phyloP scores from a whole-genome alignment of 2,888 invertebrate species.

The Vanessa cardui region DNA sequence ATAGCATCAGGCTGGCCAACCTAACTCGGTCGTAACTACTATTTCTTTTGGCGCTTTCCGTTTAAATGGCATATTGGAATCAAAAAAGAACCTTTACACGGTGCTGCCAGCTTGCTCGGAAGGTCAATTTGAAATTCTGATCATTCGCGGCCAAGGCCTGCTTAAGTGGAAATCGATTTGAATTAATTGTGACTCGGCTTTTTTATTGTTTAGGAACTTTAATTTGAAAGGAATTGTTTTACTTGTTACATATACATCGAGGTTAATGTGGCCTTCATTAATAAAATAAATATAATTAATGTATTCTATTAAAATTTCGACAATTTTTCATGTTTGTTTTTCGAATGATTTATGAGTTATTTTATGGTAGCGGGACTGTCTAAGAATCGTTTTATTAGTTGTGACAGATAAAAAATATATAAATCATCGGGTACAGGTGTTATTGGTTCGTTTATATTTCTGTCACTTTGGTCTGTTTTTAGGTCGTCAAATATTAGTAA shows the following conservation, averaged over 20 bases:
- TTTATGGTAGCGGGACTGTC: constrained; percentile 13
- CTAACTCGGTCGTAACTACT: constrained; percentile 75
- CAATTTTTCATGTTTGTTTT: constrained; percentile 13
- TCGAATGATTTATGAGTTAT: constrained; percentile 19
- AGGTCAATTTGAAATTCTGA: constrained; percentile 80
- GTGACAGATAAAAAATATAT: constrained; percentile 21
- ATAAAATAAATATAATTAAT: constrained; percentile 31
- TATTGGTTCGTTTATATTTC: background rate
- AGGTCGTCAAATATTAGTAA: constrained; percentile 6
- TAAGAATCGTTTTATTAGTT: constrained; percentile 22
- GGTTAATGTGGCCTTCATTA: constrained; percentile 29
- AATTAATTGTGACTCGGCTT: constrained; percentile 70
- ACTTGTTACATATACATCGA: constrained; percentile 47
- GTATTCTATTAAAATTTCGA: constrained; percentile 21
- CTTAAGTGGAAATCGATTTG: constrained; percentile 79
- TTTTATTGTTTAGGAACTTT: constrained; percentile 71
- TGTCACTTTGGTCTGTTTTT: constrained; percentile 21
- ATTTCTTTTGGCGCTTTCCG: constrained; percentile 79
- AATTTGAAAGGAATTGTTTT: constrained; percentile 70
- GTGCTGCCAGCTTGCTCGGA: constrained; percentile 71
- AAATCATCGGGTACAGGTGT: constrained; percentile 25
- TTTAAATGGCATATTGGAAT: constrained; percentile 81
- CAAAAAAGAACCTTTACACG: constrained; percentile 80
- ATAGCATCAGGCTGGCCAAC: constrained; percentile 81
- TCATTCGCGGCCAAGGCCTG: constrained; percentile 67